Evolutionary conservation across 2,888 invertebrate species (phyloP), one percentile per base, ranked within the genome.

Genomic region (Dyspetes luteomarginatus): DNA sequence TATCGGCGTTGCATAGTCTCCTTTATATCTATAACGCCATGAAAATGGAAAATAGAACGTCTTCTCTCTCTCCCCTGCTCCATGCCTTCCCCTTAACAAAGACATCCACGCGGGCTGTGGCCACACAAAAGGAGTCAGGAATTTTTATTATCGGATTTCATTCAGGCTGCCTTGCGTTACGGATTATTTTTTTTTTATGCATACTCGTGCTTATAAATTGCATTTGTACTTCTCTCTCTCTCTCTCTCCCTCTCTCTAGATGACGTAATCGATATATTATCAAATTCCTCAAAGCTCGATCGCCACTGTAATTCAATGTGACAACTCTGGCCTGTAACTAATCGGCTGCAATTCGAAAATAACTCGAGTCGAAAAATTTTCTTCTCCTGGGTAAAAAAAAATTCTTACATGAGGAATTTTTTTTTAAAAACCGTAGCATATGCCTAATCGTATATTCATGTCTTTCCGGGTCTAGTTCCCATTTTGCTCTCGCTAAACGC

Each of bases 121-220:
- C n/a, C 64, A 55, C 58, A 79, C 74, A 79, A 79, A 64, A 69
- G 79, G 22, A 65, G 69, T 58, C 64, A 58, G 58, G 64, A 79
- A 79, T 79, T 74, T 79, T 79, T 79, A 79, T 79, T 79, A 71
- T 79, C 79, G 41, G 36, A 79, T 56, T 71, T 64, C 64, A 50
- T 22, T 41, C 55, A 45, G 12, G 19, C 69, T 17, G 22, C 43
- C 48, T 41, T 30, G 30, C 74, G 65, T 41, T 30, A 24, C 74
- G 65, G 64, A 65, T 71, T 58, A 65, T 69, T 64, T 79, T n/a
- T n/a, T n/a, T n/a, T n/a, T n/a, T n/a, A n/a, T n/a, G n/a, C n/a
- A n/a, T n/a, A n/a, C n/a, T n/a, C n/a, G n/a, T n/a, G n/a, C n/a
- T n/a, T 69, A 4, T 74, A 74, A 77, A 69, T 56, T 36, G 60